phyloP scores from a whole-genome alignment of 1,140 invertebrate species.

The Leptinotarsa lineolata region DNA sequence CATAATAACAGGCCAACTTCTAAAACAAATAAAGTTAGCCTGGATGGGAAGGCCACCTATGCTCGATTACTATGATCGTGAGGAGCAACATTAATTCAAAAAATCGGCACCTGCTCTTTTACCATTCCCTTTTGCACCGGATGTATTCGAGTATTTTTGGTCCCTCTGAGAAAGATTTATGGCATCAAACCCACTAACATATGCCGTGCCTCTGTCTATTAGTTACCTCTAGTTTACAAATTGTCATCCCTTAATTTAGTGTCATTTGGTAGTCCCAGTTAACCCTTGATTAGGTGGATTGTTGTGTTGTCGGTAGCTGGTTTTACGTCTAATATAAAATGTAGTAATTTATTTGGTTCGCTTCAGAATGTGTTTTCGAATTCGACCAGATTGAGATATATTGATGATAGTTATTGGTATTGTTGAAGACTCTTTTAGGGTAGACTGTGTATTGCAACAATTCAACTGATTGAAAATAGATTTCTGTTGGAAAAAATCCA shows the following conservation, averaged over 20 bases:
- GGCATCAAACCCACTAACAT: slow-evolving; percentile 11
- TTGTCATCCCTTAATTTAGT: slow-evolving; percentile 30
- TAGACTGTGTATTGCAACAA: too few species aligned
- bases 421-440: too few species aligned
- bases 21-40: slow-evolving; percentile 36
- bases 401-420: too few species aligned
- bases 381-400: background rate
- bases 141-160: slow-evolving; percentile 30
- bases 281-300: slow-evolving; percentile 14
- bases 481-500: too few species aligned
- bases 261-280: slow-evolving; percentile 27
- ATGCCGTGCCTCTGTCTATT: slow-evolving; percentile 17
- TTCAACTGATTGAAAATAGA: too few species aligned
- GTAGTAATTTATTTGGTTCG: slow-evolving; percentile 5
- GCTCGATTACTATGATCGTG: slow-evolving; percentile 38
- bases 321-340: slow-evolving; percentile 20
- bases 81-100: slow-evolving; percentile 42
- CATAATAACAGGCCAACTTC: background rate
- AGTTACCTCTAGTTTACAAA: slow-evolving; percentile 25
- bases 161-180: slow-evolving; percentile 23
- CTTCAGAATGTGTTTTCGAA: slow-evolving; percentile 9
- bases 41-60: slow-evolving; percentile 35
- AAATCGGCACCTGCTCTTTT: slow-evolving; percentile 41
- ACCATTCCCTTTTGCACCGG: slow-evolving; percentile 17
- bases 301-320: slow-evolving; percentile 14